A percentile compares a stretch with the other conserved stretches of the same genome.
These are phyloP conservation scores for Rhagoletis pomonella DNA, from an alignment of 1,140 invertebrate species.

Conservation along the genomic window DNA sequence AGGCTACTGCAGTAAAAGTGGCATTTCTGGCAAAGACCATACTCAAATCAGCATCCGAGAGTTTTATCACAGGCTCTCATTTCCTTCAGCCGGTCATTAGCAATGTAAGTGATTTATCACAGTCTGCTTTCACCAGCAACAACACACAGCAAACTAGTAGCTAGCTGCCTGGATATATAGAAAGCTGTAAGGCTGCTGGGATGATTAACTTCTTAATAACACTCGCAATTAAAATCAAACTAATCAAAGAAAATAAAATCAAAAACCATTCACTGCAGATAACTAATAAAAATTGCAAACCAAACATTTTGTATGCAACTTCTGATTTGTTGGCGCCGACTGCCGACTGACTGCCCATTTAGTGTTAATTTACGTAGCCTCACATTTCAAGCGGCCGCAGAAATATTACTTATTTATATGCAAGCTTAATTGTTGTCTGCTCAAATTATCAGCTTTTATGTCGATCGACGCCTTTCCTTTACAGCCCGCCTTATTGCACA, in stretches of 20 bases:
- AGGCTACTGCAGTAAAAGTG: no score
- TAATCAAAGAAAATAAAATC: conserved; percentile 1
- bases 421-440: background rate
- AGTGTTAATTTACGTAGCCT: no score
- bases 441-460: conserved; percentile 16
- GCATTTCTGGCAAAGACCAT: no score
- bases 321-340: no score
- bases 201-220: no score
- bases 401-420: background rate
- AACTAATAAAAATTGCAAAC: background rate
- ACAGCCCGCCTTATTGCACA: background rate
- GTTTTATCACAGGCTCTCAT: no score
- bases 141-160: background rate
- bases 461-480: background rate
- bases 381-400: no score
- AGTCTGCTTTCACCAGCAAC: background rate
- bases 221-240: background rate
- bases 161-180: background rate
- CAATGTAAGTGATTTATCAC: background rate
- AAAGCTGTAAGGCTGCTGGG: background rate
- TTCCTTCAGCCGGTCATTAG: background rate
- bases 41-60: no score
- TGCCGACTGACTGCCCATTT: no score
- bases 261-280: background rate
- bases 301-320: background rate